Conservation (phyloP, 2,888 invertebrate genomes). For the Erpobdella octoculata region DNA sequence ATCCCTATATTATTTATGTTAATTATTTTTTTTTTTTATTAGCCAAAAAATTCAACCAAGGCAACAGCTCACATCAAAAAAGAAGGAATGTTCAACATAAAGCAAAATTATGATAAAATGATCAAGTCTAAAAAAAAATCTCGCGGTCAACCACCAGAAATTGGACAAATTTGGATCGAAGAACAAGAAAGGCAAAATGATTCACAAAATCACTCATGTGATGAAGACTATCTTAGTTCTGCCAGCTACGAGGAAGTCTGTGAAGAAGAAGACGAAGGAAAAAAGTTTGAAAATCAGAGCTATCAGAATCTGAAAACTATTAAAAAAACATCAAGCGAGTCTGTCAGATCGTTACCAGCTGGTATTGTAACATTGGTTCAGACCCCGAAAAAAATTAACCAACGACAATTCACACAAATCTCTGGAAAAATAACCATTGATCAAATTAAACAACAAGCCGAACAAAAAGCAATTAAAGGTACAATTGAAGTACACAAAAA, state of each 20-base stretch:
- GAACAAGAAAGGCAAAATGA: neutral
- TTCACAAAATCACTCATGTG: neutral
- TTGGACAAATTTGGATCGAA: neutral
- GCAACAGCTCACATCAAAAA: no score
- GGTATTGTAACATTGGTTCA: neutral
- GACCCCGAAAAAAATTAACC: neutral
- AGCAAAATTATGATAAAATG: no score
- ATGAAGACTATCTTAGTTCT: neutral
- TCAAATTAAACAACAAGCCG: neutral
- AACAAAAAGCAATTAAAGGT: neutral
- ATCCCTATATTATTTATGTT: no score
- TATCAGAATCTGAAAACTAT: no score
- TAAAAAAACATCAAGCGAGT: no score
- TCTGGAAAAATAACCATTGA: neutral
- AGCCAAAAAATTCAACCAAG: no score
- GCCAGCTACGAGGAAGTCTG: neutral
- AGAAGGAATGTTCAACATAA: no score
- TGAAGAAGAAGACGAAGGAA: neutral
- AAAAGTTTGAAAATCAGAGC: no score
- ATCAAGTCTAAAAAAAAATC: no score
- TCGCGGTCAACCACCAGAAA: neutral
- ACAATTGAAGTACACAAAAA: neutral
- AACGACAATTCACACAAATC: neutral
- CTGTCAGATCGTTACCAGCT: no score
- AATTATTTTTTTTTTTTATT: no score